Evolutionary conservation across 1,140 invertebrate species (phyloP).

Genomic region (Pseudomyrmex cubaensis): DNA sequence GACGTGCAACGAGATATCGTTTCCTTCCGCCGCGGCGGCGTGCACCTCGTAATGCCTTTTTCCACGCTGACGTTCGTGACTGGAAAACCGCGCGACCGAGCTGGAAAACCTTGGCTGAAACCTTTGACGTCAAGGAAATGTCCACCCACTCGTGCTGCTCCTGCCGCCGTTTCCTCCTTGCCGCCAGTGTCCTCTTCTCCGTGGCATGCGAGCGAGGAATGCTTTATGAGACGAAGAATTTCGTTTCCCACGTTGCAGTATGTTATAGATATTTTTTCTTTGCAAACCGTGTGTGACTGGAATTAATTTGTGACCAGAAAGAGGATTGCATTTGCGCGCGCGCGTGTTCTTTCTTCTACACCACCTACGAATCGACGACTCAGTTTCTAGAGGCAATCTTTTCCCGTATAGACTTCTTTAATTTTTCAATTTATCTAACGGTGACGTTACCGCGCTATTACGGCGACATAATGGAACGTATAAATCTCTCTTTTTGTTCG

Average conservation of each 20-base stretch:
- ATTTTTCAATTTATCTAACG: background rate
- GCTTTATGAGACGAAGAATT: slow-evolving; percentile 60
- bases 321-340: background rate
- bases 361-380: background rate
- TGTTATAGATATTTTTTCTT: slow-evolving; percentile 53
- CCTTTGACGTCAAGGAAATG: slow-evolving; percentile 61
- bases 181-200: slow-evolving; percentile 39
- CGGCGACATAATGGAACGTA: background rate
- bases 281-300: slow-evolving; percentile 12
- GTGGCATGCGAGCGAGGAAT: slow-evolving; percentile 38
- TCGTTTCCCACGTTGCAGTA: slow-evolving; percentile 32
- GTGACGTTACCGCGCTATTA: too few relatives aligned
- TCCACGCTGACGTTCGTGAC: slow-evolving; percentile 59
- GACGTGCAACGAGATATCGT: slow-evolving; percentile 61
- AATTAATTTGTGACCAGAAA: slow-evolving; percentile 23
- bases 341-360: too few relatives aligned
- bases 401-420: background rate
- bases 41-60: slow-evolving; percentile 58
- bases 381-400: background rate
- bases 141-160: slow-evolving; percentile 31
- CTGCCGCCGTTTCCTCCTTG: slow-evolving; percentile 29
- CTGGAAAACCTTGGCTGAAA: slow-evolving; percentile 41
- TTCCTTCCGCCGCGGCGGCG: slow-evolving; percentile 27
- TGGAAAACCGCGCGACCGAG: slow-evolving; percentile 57
- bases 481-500: background rate